These are phyloP conservation scores for Gyrodactylus bullatarudis DNA, from an alignment of 1,140 invertebrate genomes.

Conservation along the genomic window DNA sequence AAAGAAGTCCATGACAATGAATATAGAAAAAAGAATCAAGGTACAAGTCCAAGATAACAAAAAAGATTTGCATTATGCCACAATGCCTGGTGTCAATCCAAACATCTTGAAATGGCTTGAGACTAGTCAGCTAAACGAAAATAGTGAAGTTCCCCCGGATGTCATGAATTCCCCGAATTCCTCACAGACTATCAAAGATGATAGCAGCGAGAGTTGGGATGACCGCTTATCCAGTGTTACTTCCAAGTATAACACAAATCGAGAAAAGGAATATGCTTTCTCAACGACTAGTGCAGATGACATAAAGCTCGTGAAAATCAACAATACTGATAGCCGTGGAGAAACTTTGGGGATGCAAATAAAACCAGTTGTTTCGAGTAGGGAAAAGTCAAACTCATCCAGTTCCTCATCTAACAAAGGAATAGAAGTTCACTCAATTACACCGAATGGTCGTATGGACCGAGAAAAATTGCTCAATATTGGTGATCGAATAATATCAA, in stretches of 20 bases:
- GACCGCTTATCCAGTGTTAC: background rate
- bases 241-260: too few relatives aligned
- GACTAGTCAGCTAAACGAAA: background rate
- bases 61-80: too few relatives aligned
- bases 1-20: too few relatives aligned
- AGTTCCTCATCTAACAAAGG: background rate
- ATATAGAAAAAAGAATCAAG: too few relatives aligned
- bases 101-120: background rate
- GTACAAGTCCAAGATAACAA: background rate
- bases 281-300: background rate
- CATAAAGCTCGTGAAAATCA: background rate
- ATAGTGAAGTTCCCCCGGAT: background rate
- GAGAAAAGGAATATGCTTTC: background rate
- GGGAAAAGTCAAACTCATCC: too few relatives aligned
- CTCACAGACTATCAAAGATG: background rate
- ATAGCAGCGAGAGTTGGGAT: background rate
- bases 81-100: background rate
- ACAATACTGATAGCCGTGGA: background rate
- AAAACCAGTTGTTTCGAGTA: background rate
- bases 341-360: background rate
- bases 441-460: background rate
- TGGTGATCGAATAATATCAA: background rate
- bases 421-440: conserved; percentile 5
- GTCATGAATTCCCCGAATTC: background rate
- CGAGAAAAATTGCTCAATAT: background rate